Evolutionary conservation across 2,888 invertebrate genomes (phyloP), one percentile per base, ranked within the genome.

Genomic region (Helobdella robusta): DNA sequence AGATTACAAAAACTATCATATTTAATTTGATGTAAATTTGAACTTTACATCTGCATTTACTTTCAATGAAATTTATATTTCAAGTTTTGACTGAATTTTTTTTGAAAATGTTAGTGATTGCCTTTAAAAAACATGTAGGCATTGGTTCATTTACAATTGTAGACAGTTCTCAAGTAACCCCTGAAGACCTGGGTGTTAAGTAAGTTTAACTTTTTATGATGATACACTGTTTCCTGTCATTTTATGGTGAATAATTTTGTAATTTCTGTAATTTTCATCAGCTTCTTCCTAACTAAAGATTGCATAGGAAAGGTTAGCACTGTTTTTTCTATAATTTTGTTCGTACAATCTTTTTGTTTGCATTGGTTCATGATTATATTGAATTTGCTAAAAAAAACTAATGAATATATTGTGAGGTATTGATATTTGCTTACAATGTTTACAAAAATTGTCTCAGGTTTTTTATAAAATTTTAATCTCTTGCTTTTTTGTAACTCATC

Each of bases 171-270:
- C 86, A 86, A 74, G 86, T 93, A 0, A 86, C 86, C 6, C 89
- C 90, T 72, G 91, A 92, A 78, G 95, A 98, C 79, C 84, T 92
- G 68, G 95, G 93, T 28, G 87, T 88, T 74, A 98, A 97, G 89
- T 89, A 83, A 80, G 75, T 50, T n/a, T 54, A n/a, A n/a, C n/a
- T n/a, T n/a, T n/a, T n/a, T n/a, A n/a, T n/a, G n/a, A n/a, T n/a
- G n/a, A n/a, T n/a, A n/a, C n/a, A n/a, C n/a, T n/a, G n/a, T n/a
- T n/a, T n/a, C n/a, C n/a, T n/a, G n/a, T n/a, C n/a, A n/a, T n/a
- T n/a, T n/a, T n/a, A n/a, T n/a, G n/a, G n/a, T n/a, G n/a, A n/a
- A n/a, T n/a, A 2, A 35, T 32, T 59, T 25, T 65, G 28, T 25
- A 3, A 28, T 54, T 6, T 35, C 20, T 18, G 23, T n/a, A 56